Conservation (phyloP, 2,113 vertebrate genomes). For the Struthio camelus region DNA sequence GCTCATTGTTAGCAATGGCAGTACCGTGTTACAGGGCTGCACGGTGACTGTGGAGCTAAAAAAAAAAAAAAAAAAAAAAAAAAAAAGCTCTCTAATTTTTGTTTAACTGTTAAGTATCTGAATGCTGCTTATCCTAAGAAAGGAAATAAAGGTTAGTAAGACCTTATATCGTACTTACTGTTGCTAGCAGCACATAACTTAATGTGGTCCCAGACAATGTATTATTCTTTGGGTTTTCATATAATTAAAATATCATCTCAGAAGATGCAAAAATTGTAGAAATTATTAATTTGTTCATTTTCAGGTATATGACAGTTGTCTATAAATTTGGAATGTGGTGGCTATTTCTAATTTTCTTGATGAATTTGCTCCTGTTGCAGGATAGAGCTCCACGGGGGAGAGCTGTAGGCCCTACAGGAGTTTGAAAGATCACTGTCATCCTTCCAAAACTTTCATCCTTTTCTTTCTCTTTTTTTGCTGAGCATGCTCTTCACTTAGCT, state of each 20-base stretch:
- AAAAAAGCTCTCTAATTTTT: not conserved
- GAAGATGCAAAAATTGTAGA: not conserved
- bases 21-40: not conserved
- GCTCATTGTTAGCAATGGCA: not conserved
- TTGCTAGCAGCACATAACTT: not conserved
- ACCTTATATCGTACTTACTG: not conserved
- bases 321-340: not conserved
- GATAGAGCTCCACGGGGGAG: not conserved
- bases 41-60: not conserved
- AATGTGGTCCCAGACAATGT: not conserved
- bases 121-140: not conserved
- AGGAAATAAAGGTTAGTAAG: not conserved
- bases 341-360: not conserved
- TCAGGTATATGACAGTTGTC: not conserved
- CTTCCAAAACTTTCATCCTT: not conserved
- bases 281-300: not conserved
- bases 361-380: not conserved
- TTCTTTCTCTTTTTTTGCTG: not conserved
- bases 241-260: not conserved
- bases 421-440: not conserved
- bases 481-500: not conserved
- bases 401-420: not conserved
- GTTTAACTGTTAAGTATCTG: not conserved
- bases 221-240: not conserved
- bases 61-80: no score